Conservation (phyloP, 23 tunicate species). For the Ascidia mentula region DNA sequence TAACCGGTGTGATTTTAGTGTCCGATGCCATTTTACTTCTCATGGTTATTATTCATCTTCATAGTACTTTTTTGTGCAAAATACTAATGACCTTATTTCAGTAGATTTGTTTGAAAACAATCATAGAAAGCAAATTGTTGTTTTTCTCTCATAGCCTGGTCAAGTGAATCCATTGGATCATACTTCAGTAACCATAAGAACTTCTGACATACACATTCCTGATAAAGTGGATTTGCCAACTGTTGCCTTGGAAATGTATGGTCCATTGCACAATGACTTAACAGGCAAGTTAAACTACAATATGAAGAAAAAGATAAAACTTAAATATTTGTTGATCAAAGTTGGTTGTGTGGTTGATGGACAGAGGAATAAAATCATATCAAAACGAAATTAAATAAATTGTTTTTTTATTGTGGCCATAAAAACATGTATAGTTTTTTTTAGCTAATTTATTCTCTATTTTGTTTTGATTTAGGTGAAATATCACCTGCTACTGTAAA, state of each 20-base stretch:
- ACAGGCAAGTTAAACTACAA: slow-evolving; percentile 62
- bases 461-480: slow-evolving; percentile 53
- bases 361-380: too few species aligned
- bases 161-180: slow-evolving; percentile 50
- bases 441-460: neutral
- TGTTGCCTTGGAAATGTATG: slow-evolving; percentile 37
- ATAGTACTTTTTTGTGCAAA: too few species aligned
- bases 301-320: neutral
- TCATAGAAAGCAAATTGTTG: too few species aligned
- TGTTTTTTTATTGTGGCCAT: too few species aligned
- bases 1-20: too few species aligned
- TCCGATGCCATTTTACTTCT: too few species aligned
- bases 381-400: too few species aligned
- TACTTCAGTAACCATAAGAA: slow-evolving; percentile 49
- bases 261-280: slow-evolving; percentile 80
- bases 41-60: too few species aligned
- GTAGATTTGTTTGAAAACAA: too few species aligned
- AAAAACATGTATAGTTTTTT: too few species aligned
- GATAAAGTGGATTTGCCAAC: slow-evolving; percentile 73
- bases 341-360: neutral
- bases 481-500: slow-evolving; percentile 74
- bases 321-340: neutral
- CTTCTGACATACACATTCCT: slow-evolving; percentile 58
- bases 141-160: slow-evolving; percentile 49
- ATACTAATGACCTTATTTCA: too few species aligned